Base-by-base conservation (phyloP, 1,140 invertebrate genomes). In the Habropoda laboriosa region DNA sequence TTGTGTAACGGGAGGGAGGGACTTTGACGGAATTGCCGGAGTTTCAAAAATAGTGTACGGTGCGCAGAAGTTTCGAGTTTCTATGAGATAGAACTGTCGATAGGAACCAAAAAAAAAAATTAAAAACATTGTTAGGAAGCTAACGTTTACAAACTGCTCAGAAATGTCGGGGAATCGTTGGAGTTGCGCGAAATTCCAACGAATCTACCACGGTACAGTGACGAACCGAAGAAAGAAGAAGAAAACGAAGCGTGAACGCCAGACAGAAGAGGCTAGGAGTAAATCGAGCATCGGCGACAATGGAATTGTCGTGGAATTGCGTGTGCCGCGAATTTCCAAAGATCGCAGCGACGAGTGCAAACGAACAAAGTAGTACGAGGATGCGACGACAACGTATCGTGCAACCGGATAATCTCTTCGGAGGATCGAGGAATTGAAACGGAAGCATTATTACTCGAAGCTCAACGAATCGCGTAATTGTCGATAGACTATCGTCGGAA, bases 261-360 rank as follows among this genome's bases (percentile, higher is more conserved):
- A 10, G 27, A 24, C 2, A 47, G 30, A 57, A 57, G 51, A 71
- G 68, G 68, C 68, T 57, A 71, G 12, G 21, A 30, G n/a, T 21
- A 2, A 42, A 27, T 4, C 0, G 6, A 38, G 3, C n/a, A 10
- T 1, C 10, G 10, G 16, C 2, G 35, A 2, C n/a, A 3, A 53
- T 40, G 35, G n/a, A 55, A 55, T 70, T 27, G 67, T 18, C 32
- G 8, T 18, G 45, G 49, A 55, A 55, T 70, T 8, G 49, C 63
- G 10, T 30, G 63, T 27, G 3, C 32, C 10, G 18, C 16, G 35
- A 40, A 40, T 30, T 27, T 27, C 49, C 67, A 55, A 42, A 70
- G 51, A 70, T 49, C 30, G 64, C 42, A 16, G 21, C 21, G 13
- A 7, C 12, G 45, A 51, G 10, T 3, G 0, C 7, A 12, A n/a